Base-by-base conservation (phyloP, 2,797 vertebrate genomes). In the Paguma larvata region DNA sequence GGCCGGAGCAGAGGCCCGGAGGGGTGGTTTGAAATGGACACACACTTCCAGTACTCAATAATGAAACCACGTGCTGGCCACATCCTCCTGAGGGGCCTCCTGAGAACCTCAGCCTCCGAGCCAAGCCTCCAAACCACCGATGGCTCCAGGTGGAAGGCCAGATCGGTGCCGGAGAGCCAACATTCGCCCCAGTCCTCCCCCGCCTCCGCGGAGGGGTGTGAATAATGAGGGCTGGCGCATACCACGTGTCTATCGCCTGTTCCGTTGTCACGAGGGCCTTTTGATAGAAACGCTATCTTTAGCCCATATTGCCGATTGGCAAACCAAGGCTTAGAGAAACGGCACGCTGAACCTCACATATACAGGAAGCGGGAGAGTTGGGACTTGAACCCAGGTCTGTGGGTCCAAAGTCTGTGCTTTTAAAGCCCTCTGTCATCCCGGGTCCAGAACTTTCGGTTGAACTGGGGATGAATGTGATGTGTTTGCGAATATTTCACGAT, bases 31-130 rank as follows among this genome's bases (percentile, higher is more conserved):
- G 65, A 89, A 94, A 93, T 80, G 46, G 97, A 92, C 53, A 56
- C 63, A 62, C 11, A 2, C n/a, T 78, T 87, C 10, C 6, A 78
- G 21, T 0, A 9, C 34, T 92, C 38, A 46, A n/a, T 77, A 86
- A 56, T 70, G 87, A 96, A 97, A 68, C 84, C 84, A 72, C 25
- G 41, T 79, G 62, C 80, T 63, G 59, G 87, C 80, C 90, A 85
- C 88, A 94, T 92, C 80, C 62, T 93, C 59, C 56, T 5, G 12
- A 65, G 82, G 75, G 10, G 9, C 32, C 75, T 88, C 46, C 85
- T 88, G 85, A 85, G 83, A n/a, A 10, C 19, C 44, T 77, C 21
- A 1, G 56, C 13, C 2, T 5, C 82, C 32, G 51, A 59, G 80
- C 51, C 14, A 84, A 38, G 14, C 48, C 85, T 72, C 3, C 8